phyloP scores from a whole-genome alignment of 2,888 invertebrate species.

The Chalcis sispes region DNA sequence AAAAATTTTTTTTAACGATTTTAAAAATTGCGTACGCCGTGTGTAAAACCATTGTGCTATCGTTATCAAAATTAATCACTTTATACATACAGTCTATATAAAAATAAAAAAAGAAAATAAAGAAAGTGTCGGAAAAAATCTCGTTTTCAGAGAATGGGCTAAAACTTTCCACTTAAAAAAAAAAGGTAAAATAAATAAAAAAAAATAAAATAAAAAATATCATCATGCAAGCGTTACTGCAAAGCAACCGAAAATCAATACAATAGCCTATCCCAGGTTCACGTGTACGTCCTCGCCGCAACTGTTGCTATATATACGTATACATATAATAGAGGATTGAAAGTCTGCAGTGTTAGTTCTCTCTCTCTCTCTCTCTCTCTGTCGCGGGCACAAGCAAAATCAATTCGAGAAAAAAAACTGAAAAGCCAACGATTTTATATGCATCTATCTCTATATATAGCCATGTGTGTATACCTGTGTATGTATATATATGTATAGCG shows the following conservation, averaged over 20 bases:
- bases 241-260: constrained; percentile 26
- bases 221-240: no score
- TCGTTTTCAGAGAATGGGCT: not conserved
- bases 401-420: constrained; percentile 45
- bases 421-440: constrained; percentile 47
- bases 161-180: constrained; percentile 37
- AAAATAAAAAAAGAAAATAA: no score
- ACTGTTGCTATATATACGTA: not conserved
- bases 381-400: constrained; percentile 28
- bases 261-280: constrained; percentile 19
- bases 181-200: constrained; percentile 1
- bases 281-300: not conserved
- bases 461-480: constrained; percentile 58
- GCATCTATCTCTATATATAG: not conserved
- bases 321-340: constrained; percentile 10
- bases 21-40: no score
- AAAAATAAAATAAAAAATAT: no score
- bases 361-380: no score
- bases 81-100: no score
- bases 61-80: no score
- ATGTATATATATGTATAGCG: constrained; percentile 59
- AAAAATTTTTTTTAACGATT: no score
- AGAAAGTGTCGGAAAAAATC: constrained; percentile 1
- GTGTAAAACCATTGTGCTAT: no score
- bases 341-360: constrained; percentile 29